phyloP scores from a whole-genome alignment of 2,113 vertebrate species.

The Melospiza melodia region DNA sequence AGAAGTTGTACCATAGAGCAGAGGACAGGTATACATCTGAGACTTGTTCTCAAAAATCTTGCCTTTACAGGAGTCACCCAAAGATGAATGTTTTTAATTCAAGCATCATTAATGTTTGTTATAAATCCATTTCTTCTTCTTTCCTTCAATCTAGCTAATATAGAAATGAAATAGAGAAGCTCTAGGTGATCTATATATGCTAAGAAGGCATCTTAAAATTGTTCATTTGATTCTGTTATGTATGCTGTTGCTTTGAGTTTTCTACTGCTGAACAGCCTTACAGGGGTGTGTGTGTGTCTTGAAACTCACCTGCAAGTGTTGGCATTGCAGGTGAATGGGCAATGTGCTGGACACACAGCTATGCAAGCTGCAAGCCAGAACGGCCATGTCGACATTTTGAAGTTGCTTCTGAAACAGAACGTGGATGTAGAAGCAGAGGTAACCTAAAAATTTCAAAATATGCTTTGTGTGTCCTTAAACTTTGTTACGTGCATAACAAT shows the following conservation, averaged over 20 bases:
- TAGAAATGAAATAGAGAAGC: neutral
- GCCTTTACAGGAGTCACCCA: neutral
- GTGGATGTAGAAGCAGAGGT: slow-evolving; percentile 99
- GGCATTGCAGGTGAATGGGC: slow-evolving; percentile 90
- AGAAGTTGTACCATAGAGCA: neutral
- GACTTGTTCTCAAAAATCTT: neutral
- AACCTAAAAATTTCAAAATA: slow-evolving; percentile 26
- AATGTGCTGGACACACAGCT: slow-evolving; percentile 98
- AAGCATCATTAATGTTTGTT: neutral
- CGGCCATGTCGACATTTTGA: slow-evolving; percentile 96
- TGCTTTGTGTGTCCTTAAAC: neutral
- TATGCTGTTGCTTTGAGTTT: neutral
- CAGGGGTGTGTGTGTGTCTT: neutral
- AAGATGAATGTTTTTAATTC: neutral
- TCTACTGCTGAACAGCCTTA: neutral
- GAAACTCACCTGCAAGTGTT: neutral
- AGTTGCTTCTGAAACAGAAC: slow-evolving; percentile 95
- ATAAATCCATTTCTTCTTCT: neutral
- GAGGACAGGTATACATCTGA: neutral
- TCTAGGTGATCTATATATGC: rapidly evolving
- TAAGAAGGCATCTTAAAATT: neutral
- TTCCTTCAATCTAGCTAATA: neutral
- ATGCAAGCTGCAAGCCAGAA: slow-evolving; percentile 99
- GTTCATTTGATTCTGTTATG: neutral
- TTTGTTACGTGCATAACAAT: neutral